Conservation (phyloP, 2,113 vertebrate species). For the Pipa parva region DNA sequence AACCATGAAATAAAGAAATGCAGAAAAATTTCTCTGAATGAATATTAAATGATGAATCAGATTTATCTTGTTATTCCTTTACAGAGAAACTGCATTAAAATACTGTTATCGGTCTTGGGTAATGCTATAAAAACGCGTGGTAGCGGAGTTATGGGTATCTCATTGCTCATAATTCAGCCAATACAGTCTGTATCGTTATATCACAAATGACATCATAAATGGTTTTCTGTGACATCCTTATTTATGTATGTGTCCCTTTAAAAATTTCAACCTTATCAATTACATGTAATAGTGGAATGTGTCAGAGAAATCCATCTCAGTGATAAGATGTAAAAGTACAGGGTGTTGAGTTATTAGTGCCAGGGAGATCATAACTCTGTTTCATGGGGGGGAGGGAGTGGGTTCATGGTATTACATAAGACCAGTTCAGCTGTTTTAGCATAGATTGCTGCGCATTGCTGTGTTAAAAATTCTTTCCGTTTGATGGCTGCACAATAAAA, state of each 20-base stretch:
- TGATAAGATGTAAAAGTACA: slow-evolving; percentile 22
- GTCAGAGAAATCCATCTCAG: slow-evolving; percentile 12
- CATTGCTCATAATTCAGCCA: slow-evolving; percentile 9
- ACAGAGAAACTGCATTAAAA: slow-evolving; percentile 18
- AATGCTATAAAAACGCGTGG: not conserved
- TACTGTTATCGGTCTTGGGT: slow-evolving; percentile 28
- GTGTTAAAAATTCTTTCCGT: not conserved
- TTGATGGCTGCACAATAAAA: not conserved
- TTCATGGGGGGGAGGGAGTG: not conserved
- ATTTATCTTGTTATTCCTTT: slow-evolving; percentile 26
- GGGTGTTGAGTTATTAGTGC: slow-evolving; percentile 24
- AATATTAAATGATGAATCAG: slow-evolving; percentile 29
- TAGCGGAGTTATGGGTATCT: slow-evolving; percentile 20
- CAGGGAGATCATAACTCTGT: slow-evolving; percentile 16
- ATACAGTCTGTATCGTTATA: slow-evolving; percentile 9
- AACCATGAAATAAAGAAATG: not conserved
- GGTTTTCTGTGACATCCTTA: slow-evolving; percentile 20
- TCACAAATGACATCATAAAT: slow-evolving; percentile 28
- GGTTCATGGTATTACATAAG: not conserved
- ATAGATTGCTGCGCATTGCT: not conserved
- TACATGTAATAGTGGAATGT: slow-evolving; percentile 14
- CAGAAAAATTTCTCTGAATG: slow-evolving; percentile 7
- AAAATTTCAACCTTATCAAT: slow-evolving; percentile 31
- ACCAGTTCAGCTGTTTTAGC: slow-evolving; percentile 16
- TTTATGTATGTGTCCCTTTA: slow-evolving; percentile 23